Evolutionary conservation across 2,888 invertebrate species (phyloP).

Genomic region (Brachypterus glaber): DNA sequence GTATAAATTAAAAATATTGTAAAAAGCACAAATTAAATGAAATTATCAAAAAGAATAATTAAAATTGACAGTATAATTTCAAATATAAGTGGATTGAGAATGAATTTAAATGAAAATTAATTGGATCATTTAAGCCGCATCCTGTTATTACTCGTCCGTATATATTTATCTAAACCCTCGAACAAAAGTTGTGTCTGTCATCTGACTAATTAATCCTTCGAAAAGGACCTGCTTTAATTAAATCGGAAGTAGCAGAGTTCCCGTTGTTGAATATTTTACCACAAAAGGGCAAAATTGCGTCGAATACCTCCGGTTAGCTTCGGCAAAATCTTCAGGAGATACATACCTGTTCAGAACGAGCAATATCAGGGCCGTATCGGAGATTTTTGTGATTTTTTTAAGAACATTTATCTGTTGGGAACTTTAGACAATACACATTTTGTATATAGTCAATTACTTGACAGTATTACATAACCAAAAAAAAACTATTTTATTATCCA

Average conservation of each 20-base stretch:
- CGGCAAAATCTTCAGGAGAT: neutral
- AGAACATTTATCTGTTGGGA: too few species aligned
- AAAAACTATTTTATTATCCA: too few species aligned
- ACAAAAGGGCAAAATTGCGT: slow-evolving; percentile 23
- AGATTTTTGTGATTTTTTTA: too few species aligned
- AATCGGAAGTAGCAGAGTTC: slow-evolving; percentile 36
- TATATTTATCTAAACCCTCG: slow-evolving; percentile 33
- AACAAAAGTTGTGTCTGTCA: slow-evolving; percentile 34
- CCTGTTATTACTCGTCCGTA: slow-evolving; percentile 34
- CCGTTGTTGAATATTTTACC: slow-evolving; percentile 31
- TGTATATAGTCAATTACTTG: too few species aligned
- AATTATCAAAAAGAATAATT: neutral
- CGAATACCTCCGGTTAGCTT: slow-evolving; percentile 11
- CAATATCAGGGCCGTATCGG: too few species aligned
- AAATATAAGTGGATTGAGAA: slow-evolving; percentile 21
- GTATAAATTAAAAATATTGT: too few species aligned
- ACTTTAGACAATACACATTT: too few species aligned
- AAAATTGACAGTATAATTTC: neutral
- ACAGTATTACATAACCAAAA: too few species aligned
- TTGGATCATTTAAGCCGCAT: slow-evolving; percentile 35
- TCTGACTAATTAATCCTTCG: slow-evolving; percentile 37
- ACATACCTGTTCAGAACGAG: too few species aligned
- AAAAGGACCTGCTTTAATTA: slow-evolving; percentile 37
- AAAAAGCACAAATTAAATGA: too few species aligned
- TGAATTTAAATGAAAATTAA: slow-evolving; percentile 36